These are phyloP conservation scores for Euspilapteryx auroguttella DNA, from an alignment of 2,888 invertebrate species.

Conservation along the genomic window DNA sequence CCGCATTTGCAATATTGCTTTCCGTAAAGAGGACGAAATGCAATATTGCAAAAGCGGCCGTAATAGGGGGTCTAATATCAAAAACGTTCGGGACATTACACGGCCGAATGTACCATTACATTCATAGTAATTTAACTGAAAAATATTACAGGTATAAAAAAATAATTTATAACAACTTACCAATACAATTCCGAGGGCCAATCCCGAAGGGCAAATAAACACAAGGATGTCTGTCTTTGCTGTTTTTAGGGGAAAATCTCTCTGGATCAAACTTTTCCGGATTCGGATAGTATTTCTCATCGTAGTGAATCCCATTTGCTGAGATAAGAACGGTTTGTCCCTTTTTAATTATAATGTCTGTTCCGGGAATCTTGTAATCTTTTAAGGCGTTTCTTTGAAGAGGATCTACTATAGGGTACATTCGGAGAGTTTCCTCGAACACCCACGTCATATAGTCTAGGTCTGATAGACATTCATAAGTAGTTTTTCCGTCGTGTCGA, in stretches of 20 bases:
- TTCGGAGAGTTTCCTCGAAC: conserved; percentile 32
- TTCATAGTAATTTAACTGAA: too few species aligned
- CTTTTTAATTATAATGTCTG: conserved; percentile 22
- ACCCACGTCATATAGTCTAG: conserved; percentile 18
- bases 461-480: conserved; percentile 14
- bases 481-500: conserved; percentile 12
- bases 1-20: too few species aligned
- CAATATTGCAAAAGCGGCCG: too few species aligned
- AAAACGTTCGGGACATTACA: too few species aligned
- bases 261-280: conserved; percentile 47
- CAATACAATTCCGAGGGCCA: neutral
- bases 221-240: conserved; percentile 19
- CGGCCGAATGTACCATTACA: too few species aligned
- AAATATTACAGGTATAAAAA: too few species aligned
- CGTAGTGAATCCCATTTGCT: conserved; percentile 29
- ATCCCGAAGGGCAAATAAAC: conserved; percentile 20
- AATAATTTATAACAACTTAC: neutral
- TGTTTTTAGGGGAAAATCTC: conserved; percentile 27
- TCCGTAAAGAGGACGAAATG: too few species aligned
- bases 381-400: conserved; percentile 22
- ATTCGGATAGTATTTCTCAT: conserved; percentile 31
- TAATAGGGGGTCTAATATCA: too few species aligned
- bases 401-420: conserved; percentile 36
- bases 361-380: conserved; percentile 27
- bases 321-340: conserved; percentile 22